These are phyloP conservation scores for Nothocercus nigrocapillus DNA, from an alignment of 2,113 vertebrate genomes.

Conservation along the genomic window DNA sequence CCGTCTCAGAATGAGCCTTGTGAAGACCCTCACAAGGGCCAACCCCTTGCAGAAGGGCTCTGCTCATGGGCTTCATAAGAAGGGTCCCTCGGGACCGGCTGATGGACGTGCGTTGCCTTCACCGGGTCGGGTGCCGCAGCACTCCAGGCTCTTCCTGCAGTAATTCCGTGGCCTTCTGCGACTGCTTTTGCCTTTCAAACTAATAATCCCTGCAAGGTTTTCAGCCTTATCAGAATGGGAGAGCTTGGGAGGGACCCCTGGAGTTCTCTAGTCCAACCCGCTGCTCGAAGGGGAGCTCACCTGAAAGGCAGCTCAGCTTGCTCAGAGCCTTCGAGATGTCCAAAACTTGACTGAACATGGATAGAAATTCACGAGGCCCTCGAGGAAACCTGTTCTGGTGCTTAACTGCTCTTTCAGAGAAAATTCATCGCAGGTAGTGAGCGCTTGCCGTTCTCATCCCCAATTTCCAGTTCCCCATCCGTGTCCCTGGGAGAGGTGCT, in stretches of 20 bases:
- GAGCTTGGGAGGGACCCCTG: not conserved
- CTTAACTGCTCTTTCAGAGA: not conserved
- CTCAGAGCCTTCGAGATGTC: not conserved
- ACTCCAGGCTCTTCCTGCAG: not conserved
- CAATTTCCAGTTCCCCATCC: not conserved
- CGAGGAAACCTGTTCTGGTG: not conserved
- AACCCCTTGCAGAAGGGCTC: no score
- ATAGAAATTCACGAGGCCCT: not conserved
- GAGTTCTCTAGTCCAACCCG: not conserved
- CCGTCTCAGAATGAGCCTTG: not conserved
- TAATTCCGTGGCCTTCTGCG: not conserved
- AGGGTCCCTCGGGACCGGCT: not conserved
- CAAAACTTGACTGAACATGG: not conserved
- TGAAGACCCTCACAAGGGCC: not conserved
- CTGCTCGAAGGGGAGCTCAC: not conserved
- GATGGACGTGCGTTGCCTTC: not conserved
- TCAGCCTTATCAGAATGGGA: accelerated
- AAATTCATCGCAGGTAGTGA: not conserved
- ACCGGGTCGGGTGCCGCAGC: not conserved
- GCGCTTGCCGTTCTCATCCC: not conserved
- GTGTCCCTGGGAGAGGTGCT: accelerated
- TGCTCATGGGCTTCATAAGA: not conserved
- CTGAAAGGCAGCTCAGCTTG: not conserved
- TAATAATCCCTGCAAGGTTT: not conserved
- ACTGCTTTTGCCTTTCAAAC: not conserved